These are phyloP conservation scores for Apolygus lucorum DNA, from an alignment of 1,140 invertebrate genomes.

Conservation along the genomic window DNA sequence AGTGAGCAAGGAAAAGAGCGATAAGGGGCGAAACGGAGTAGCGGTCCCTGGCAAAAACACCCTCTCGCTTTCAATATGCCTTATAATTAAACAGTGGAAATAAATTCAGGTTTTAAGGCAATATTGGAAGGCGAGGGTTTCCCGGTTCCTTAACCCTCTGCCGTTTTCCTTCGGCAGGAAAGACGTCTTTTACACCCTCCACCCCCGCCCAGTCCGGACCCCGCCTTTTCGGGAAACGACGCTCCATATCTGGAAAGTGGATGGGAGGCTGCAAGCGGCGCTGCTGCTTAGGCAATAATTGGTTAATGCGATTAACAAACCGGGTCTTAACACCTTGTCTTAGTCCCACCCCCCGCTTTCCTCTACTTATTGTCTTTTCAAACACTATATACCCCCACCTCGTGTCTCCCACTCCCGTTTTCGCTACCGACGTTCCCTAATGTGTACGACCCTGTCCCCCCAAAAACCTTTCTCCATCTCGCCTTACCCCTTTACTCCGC, in stretches of 20 bases:
- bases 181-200: neutral
- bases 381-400: constrained; percentile 11
- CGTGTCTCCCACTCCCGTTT: neutral
- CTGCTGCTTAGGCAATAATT: constrained; percentile 27
- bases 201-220: neutral
- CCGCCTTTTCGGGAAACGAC: constrained; percentile 10
- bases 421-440: neutral
- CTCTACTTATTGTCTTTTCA: constrained; percentile 24
- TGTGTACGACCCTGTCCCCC: constrained; percentile 10
- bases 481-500: neutral
- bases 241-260: constrained; percentile 17
- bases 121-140: constrained; percentile 20
- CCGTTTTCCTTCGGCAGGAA: neutral
- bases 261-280: constrained; percentile 16
- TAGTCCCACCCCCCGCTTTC: neutral
- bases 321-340: constrained; percentile 30
- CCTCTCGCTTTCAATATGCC: constrained; percentile 24
- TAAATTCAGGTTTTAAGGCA: constrained; percentile 27
- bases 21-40: neutral
- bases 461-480: constrained; percentile 14
- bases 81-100: constrained; percentile 28
- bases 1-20: neutral
- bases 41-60: neutral
- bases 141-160: neutral
- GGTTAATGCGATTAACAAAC: constrained; percentile 29